Percentiles rank a stretch among this genome's conserved stretches.
phyloP scores from a whole-genome alignment of 1,140 invertebrate species.

The Neelides sp. region DNA sequence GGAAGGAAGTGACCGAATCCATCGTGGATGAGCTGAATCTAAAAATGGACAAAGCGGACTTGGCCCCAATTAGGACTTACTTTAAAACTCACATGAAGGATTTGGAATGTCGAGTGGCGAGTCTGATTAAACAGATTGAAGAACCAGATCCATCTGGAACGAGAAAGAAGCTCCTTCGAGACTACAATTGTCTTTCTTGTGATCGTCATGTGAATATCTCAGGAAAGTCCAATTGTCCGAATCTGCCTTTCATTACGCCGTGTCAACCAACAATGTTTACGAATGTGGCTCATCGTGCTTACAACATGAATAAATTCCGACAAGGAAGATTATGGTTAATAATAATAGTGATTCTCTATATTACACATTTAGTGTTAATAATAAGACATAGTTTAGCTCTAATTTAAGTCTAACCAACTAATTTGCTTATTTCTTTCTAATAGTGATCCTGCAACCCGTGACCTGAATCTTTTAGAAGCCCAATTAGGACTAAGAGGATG shows the following conservation, averaged over 20 bases:
- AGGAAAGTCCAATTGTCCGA: conserved; percentile 41
- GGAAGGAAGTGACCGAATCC: conserved; percentile 49
- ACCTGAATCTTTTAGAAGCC: conserved; percentile 5
- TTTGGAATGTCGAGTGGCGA: conserved; percentile 50
- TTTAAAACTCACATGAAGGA: conserved; percentile 47
- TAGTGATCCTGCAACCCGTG: conserved; percentile 9
- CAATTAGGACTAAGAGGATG: not conserved
- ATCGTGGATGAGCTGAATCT: conserved; percentile 51
- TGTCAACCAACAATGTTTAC: conserved; percentile 35
- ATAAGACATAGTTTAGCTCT: not conserved
- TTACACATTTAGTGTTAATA: not conserved
- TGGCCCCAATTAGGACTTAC: conserved; percentile 50
- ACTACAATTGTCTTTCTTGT: conserved; percentile 53
- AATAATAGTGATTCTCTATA: not conserved
- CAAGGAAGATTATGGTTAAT: conserved; percentile 3
- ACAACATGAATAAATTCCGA: conserved; percentile 25
- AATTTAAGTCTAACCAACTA: not conserved
- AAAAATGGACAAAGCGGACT: conserved; percentile 52
- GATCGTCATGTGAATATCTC: conserved; percentile 55
- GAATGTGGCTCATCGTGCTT: conserved; percentile 20
- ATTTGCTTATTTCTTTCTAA: not conserved
- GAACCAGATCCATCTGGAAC: conserved; percentile 57
- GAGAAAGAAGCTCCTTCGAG: conserved; percentile 47
- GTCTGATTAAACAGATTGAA: conserved; percentile 41
- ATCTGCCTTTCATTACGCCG: conserved; percentile 38